These are phyloP conservation scores for Tenodera sinensis DNA, from an alignment of 2,888 invertebrate species.

Conservation along the genomic window DNA sequence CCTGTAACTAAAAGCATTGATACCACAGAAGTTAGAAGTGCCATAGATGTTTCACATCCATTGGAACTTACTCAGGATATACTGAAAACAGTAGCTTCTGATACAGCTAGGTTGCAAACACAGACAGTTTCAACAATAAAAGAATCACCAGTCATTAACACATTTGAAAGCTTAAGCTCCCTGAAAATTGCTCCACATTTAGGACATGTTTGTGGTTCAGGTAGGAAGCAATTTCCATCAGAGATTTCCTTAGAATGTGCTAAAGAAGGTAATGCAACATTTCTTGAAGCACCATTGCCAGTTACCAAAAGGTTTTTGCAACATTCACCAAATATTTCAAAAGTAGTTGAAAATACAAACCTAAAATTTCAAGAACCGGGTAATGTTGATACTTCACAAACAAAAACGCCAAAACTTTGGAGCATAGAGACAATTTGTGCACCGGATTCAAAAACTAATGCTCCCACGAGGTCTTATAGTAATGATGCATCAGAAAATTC, in stretches of 20 bases:
- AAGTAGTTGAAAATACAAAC: background rate
- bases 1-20: background rate
- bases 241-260: background rate
- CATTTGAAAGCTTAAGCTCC: background rate
- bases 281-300: conserved; percentile 21
- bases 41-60: background rate
- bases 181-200: background rate
- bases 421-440: conserved; percentile 38
- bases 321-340: background rate
- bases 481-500: background rate
- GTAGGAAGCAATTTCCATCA: background rate
- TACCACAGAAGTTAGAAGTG: background rate
- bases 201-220: background rate
- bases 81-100: background rate
- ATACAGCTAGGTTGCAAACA: background rate
- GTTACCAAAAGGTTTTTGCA: conserved; percentile 25
- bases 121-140: background rate
- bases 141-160: background rate
- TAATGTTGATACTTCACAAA: background rate
- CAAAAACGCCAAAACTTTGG: conserved; percentile 35
- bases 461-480: background rate
- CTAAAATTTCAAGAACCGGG: background rate
- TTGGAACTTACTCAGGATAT: background rate
- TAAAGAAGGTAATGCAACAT: background rate
- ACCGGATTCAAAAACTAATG: conserved; percentile 13